Percentiles rank a stretch among this genome's conserved stretches.
phyloP scores from a whole-genome alignment of 2,797 vertebrate species.

The Synanceia verrucosa region DNA sequence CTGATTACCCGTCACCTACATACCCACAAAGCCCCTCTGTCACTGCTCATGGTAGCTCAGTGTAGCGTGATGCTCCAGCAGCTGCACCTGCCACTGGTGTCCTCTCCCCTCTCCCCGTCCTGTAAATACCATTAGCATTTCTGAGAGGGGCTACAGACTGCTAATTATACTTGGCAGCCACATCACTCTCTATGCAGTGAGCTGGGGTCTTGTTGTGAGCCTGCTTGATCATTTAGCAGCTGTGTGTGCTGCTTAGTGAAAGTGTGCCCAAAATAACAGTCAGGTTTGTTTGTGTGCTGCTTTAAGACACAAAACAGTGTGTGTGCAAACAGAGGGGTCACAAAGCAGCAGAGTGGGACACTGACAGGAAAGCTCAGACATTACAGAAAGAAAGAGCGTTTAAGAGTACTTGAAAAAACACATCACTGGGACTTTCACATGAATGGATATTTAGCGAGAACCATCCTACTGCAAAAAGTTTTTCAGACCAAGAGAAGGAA shows the following conservation, averaged over 20 bases:
- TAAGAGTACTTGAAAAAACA: neutral
- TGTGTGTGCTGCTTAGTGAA: constrained; percentile 43
- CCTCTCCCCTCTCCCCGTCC: constrained; percentile 44
- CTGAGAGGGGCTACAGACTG: constrained; percentile 45
- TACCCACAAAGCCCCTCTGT: constrained; percentile 60
- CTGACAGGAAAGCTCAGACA: neutral
- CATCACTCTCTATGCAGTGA: constrained; percentile 37
- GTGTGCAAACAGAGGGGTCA: constrained; percentile 10
- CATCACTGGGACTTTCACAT: no score
- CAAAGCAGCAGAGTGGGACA: neutral
- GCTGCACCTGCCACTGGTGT: constrained; percentile 72
- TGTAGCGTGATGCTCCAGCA: constrained; percentile 44
- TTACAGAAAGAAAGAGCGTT: neutral
- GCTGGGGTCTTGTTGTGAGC: constrained; percentile 51
- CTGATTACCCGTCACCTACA: constrained; percentile 40
- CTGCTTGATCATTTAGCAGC: constrained; percentile 60
- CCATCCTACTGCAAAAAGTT: neutral
- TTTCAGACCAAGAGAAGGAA: neutral
- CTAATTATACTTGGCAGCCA: constrained; percentile 48
- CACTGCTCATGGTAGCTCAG: constrained; percentile 22
- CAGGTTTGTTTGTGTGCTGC: constrained; percentile 47
- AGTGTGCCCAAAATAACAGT: constrained; percentile 37
- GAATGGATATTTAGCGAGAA: neutral
- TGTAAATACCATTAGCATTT: constrained; percentile 74
- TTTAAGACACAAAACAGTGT: constrained; percentile 23